Conservation (phyloP, 2,797 vertebrate genomes). For the Tamandua tetradactyla region DNA sequence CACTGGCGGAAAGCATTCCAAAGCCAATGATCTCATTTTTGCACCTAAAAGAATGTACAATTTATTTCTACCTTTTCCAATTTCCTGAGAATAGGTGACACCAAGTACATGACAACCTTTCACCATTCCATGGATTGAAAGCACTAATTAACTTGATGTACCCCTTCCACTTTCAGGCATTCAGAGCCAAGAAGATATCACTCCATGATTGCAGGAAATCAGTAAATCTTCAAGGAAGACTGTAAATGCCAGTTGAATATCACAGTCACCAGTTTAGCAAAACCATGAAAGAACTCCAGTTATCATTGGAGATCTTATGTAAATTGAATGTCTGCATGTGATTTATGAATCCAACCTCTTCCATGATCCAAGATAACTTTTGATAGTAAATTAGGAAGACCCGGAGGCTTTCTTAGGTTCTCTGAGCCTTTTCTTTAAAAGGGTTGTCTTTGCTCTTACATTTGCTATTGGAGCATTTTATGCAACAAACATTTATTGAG, state of each 20-base stretch:
- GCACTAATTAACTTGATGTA: neutral
- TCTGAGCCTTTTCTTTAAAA: neutral
- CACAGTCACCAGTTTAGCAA: neutral
- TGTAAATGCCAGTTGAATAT: neutral
- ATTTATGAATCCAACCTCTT: neutral
- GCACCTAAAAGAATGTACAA: neutral
- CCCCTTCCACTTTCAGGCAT: neutral
- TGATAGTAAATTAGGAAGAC: neutral
- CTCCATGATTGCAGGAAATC: neutral
- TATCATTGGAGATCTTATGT: neutral
- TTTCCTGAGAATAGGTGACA: neutral
- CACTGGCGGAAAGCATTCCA: neutral
- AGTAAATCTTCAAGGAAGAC: constrained; percentile 22
- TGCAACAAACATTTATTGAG: neutral
- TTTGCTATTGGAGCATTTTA: neutral
- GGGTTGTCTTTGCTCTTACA: too few relatives aligned
- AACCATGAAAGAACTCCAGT: neutral
- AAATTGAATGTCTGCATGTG: neutral
- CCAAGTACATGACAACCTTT: neutral
- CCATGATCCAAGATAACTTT: neutral
- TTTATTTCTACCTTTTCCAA: neutral
- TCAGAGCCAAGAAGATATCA: neutral
- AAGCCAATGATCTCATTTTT: neutral
- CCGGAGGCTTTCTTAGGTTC: neutral
- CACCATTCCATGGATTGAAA: neutral